Percentiles rank a stretch among this genome's conserved stretches.
Conservation (phyloP, 2,113 vertebrate species). For the Mastomys natalensis region DNA sequence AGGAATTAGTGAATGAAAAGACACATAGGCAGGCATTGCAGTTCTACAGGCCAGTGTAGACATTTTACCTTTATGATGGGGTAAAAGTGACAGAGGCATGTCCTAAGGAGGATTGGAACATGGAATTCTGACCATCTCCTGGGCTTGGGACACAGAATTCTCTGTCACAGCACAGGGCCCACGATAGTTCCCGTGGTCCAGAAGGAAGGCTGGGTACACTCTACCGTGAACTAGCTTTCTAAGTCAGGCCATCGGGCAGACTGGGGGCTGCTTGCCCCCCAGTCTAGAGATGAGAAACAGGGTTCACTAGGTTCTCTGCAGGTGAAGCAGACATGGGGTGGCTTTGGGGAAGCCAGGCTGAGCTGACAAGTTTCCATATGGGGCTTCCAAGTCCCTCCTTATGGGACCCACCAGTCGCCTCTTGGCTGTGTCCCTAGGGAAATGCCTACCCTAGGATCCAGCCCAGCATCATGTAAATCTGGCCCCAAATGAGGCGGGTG, state of each 20-base stretch:
- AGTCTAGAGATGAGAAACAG: neutral
- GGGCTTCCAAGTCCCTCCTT: neutral
- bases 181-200: neutral
- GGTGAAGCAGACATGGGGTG: neutral
- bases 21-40: neutral
- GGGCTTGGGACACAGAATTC: neutral
- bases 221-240: neutral
- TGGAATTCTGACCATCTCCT: neutral
- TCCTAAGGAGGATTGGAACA: neutral
- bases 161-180: too few relatives aligned
- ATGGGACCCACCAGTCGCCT: neutral
- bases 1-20: neutral
- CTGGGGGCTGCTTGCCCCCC: neutral
- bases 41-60: neutral
- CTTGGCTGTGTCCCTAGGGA: neutral
- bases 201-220: neutral
- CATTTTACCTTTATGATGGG: neutral
- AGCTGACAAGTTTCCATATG: neutral
- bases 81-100: neutral
- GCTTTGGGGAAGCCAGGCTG: neutral
- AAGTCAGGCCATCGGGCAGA: neutral
- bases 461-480: neutral
- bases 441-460: fast-evolving
- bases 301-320: too few relatives aligned
- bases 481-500: neutral